Evolutionary conservation across 2,113 vertebrate species (phyloP).

Genomic region (Spermophilus dauricus): DNA sequence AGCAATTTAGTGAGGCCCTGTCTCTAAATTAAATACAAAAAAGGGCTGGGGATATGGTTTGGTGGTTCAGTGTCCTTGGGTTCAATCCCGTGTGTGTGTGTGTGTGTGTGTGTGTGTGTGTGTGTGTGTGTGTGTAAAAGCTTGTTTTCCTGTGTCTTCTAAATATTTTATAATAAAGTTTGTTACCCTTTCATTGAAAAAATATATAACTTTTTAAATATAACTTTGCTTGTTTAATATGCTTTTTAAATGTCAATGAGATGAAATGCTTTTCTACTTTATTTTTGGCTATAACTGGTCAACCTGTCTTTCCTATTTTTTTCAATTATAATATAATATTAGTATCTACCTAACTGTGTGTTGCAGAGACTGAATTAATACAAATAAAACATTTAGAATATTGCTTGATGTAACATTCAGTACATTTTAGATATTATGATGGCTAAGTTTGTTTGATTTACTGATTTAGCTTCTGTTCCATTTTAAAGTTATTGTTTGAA

Average conservation of each 20-base stretch:
- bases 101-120: too few species aligned
- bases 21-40: too few species aligned
- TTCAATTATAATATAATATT: background rate
- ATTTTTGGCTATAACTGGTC: background rate
- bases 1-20: too few species aligned
- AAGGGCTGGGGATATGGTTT: too few species aligned
- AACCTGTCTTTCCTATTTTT: background rate
- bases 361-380: background rate
- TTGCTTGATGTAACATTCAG: background rate
- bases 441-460: constrained; percentile 7
- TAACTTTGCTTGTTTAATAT: constrained; percentile 29
- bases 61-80: too few species aligned
- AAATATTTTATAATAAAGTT: constrained; percentile 6
- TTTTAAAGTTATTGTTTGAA: constrained; percentile 32
- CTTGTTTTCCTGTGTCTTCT: background rate
- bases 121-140: too few species aligned
- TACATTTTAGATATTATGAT: constrained; percentile 4
- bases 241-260: background rate
- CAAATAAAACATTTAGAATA: constrained; percentile 34
- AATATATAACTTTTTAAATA: background rate
- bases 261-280: background rate
- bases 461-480: background rate
- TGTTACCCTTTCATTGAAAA: background rate
- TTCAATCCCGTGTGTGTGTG: background rate
- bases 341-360: background rate